Evolutionary conservation across 2,797 vertebrate species (phyloP).

Genomic region (Anguilla marmorata): DNA sequence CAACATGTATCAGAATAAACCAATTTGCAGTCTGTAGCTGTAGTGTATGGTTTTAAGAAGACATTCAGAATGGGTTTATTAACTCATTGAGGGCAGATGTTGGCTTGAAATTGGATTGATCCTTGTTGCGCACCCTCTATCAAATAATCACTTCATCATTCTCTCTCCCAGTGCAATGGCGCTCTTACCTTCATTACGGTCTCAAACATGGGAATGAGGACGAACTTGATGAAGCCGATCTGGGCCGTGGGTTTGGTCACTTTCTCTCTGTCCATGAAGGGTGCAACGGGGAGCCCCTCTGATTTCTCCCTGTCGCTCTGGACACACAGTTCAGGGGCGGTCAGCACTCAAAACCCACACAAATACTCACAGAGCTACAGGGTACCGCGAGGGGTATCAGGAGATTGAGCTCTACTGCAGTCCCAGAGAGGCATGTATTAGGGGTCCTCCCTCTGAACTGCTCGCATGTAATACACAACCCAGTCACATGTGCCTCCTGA

Average conservation of each 20-base stretch:
- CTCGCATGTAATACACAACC: not conserved
- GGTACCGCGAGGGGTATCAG: not conserved
- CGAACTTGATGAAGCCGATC: conserved; percentile 66
- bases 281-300: conserved; percentile 86
- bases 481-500: not conserved
- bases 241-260: conserved; percentile 90
- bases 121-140: not conserved
- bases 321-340: not conserved
- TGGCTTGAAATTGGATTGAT: not conserved
- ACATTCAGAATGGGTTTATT: not conserved
- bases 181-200: conserved; percentile 13
- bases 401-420: not conserved
- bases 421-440: not conserved
- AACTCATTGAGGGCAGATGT: not conserved
- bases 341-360: not conserved
- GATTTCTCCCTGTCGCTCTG: conserved; percentile 89
- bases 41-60: not conserved
- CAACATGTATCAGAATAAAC: not conserved
- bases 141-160: not conserved
- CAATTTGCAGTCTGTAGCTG: too few relatives aligned
- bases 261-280: conserved; percentile 92
- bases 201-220: conserved; percentile 29
- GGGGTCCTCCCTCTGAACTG: not conserved
- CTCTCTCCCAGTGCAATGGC: not conserved
- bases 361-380: not conserved